Evolutionary conservation across 2,797 vertebrate genomes (phyloP), one percentile per base, ranked within the genome.

Genomic region (Helostoma temminkii): DNA sequence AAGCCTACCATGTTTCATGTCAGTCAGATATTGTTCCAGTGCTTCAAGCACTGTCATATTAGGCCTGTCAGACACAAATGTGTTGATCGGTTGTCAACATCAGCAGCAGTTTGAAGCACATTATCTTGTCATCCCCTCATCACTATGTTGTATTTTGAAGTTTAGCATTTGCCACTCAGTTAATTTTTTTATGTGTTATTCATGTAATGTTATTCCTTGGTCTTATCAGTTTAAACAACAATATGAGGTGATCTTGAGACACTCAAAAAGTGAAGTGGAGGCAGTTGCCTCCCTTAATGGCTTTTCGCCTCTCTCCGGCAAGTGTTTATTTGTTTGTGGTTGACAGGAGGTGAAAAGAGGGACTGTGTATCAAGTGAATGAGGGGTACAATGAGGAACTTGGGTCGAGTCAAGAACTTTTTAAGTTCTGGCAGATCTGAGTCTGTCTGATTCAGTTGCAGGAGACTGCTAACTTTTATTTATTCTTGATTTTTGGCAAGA

Each of bases 311-410:
- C 72, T 81, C 78, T 86, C 70, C 46, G 81, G 85, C 70, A 82
- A 90, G 74, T 84, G 75, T 81, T 86, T 83, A 62, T 91, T 91
- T 90, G 86, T 89, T 87, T 84, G 77, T 24, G 32, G 59, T 56
- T 37, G 83, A 84, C 80, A 70, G 71, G 70, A 78, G 70, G 69
- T 88, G 83, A 87, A 86, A 75, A 72, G 74, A 64, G 66, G 30
- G 78, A 62, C 69, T 54, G 57, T 26, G 66, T 78, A 74, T 87
- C 76, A 83, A 88, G 87, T 78, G 80, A 77, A 68, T 24, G 60
- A 83, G 69, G 50, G 71, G 70, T 42, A 55, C 39, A 68, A 39
- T 68, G 59, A 81, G 60, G 54, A 76, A 77, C 70, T 76, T 24
- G 32, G 53, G 57, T 63, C 66, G 60, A 87, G 81, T 85, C 65